These are phyloP conservation scores for Oikopleura dioica DNA, from an alignment of 23 tunicate genomes.

Conservation along the genomic window DNA sequence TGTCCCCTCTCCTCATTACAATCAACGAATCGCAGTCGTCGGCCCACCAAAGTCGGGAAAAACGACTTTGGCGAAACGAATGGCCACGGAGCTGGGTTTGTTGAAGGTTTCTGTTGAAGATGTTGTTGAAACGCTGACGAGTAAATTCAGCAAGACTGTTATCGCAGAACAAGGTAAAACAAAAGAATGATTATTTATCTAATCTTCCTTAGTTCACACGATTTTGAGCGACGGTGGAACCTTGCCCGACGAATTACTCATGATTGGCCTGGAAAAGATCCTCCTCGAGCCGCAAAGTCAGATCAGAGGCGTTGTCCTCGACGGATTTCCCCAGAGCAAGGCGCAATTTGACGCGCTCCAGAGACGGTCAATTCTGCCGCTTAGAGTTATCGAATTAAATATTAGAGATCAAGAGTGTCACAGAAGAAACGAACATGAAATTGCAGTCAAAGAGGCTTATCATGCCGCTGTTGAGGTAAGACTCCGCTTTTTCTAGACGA, in stretches of 20 bases:
- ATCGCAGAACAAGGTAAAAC: background rate
- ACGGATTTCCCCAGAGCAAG: conserved; percentile 47
- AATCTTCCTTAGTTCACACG: no score
- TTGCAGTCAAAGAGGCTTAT: background rate
- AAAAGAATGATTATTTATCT: no score
- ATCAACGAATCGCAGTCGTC: conserved; percentile 26
- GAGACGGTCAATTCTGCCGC: conserved; percentile 37
- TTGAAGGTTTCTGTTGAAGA: conserved; percentile 43
- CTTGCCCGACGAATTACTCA: background rate
- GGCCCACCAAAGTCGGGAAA: conserved; percentile 94
- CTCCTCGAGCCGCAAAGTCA: background rate
- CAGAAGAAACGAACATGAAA: background rate
- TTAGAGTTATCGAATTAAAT: conserved; percentile 32
- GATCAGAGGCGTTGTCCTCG: conserved; percentile 35
- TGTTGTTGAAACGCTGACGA: conserved; percentile 22
- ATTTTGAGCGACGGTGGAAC: background rate
- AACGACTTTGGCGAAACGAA: conserved; percentile 37
- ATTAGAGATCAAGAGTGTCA: conserved; percentile 21
- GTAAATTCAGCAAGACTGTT: conserved; percentile 2
- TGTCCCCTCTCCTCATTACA: conserved; percentile 18
- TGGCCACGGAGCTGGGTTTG: conserved; percentile 24
- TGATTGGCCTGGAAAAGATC: background rate
- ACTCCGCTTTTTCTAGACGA: no score
- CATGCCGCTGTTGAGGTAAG: background rate
- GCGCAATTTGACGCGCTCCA: conserved; percentile 27